Conservation (phyloP, 2,888 invertebrate species). For the Catocala nupta region DNA sequence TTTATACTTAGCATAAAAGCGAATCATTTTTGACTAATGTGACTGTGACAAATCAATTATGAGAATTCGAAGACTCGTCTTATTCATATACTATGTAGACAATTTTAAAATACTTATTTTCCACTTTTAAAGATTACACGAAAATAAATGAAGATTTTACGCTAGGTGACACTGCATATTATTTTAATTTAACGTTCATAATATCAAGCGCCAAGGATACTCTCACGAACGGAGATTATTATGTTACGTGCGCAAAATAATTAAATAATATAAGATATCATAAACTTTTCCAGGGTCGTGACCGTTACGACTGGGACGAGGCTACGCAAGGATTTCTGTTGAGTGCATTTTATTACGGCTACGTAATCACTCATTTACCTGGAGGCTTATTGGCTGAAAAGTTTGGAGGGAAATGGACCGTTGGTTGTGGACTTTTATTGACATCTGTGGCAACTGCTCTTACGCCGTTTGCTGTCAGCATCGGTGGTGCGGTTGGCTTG, state of each 20-base stretch:
- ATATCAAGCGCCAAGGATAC: too few species aligned
- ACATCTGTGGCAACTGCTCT: slow-evolving; percentile 93
- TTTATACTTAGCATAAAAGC: too few species aligned
- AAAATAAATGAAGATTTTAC: too few species aligned
- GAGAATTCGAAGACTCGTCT: too few species aligned
- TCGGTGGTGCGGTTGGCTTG: slow-evolving; percentile 85
- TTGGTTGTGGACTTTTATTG: slow-evolving; percentile 92
- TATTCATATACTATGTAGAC: too few species aligned
- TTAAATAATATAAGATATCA: not conserved
- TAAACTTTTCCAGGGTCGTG: slow-evolving; percentile 60
- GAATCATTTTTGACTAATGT: too few species aligned
- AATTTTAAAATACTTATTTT: too few species aligned
- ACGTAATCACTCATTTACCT: slow-evolving; percentile 93
- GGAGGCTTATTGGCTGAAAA: slow-evolving; percentile 93
- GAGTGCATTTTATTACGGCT: slow-evolving; percentile 94
- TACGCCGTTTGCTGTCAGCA: slow-evolving; percentile 90
- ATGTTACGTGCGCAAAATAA: not conserved
- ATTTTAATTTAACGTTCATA: too few species aligned
- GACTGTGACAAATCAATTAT: too few species aligned
- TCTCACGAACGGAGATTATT: not conserved
- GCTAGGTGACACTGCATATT: too few species aligned
- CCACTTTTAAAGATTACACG: too few species aligned
- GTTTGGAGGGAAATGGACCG: slow-evolving; percentile 94
- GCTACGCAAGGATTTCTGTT: slow-evolving; percentile 91
- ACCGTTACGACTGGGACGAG: slow-evolving; percentile 90